Evolutionary conservation across 2,888 invertebrate species (phyloP), one percentile per base, ranked within the genome.

Genomic region (Amblyteles armatorius): DNA sequence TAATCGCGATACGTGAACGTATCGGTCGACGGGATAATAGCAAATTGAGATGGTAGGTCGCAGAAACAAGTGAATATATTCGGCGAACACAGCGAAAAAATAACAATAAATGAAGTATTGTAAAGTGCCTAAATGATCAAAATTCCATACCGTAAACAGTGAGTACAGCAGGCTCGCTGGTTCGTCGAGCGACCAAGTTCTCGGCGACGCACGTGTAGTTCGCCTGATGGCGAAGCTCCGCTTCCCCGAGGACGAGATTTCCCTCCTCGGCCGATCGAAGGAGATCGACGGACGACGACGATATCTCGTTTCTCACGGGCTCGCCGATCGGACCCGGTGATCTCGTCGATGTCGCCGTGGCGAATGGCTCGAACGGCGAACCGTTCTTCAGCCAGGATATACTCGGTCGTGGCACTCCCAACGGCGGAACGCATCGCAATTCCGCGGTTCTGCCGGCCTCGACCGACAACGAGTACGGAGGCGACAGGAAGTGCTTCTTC

Each of bases 191-290:
- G 4, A 98, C 98, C 77, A 98, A 96, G 93, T 98, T 99, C 94
- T 98, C 97, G 0, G 98, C 98, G 22, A 98, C 97, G 94, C 99
- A 99, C 69, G 98, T 98, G 94, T 98, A 99, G 95, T 99, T 99
- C 71, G 98, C 98, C 94, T 97, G 97, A 94, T 99, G 91, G 63
- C 86, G 88, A 40, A 98, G 95, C 52, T 97, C 95, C 74, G 98
- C 98, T 92, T 98, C 97, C 44, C 97, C 97, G 88, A 98, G 97
- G 60, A 97, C 95, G 85, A 98, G 95, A 91, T 97, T 97, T 3
- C 97, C 98, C 36, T 85, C 85, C 90, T 98, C 97, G 90, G 96
- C 96, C 83, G 97, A 97, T 88, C 97, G 88, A 9, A 90, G 85
- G 81, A 90, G 90, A 82, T 84, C 80, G 74, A 77, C 88, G n/a